Evolutionary conservation across 1,140 invertebrate genomes (phyloP), one percentile per base, ranked within the genome.

Genomic region (Nasonia longicornis): DNA sequence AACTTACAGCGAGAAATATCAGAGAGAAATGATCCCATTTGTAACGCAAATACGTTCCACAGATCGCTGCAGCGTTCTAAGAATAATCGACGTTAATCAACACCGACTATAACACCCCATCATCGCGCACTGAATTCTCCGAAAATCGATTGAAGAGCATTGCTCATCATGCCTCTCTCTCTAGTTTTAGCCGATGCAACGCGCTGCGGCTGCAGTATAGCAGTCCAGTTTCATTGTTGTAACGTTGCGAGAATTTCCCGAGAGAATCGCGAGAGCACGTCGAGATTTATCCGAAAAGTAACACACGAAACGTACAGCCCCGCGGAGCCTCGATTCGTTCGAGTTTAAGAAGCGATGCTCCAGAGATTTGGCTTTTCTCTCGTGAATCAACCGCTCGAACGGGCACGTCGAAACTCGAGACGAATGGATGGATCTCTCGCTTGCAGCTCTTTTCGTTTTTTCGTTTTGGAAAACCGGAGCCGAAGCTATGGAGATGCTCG

Each of bases 211-310:
- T 58, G 16, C 20, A 58, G 16, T 58, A 42, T 42, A 26, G 12
- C 42, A 64, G 52, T 71, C 20, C 26, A 58, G 11, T 26, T n/a
- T 7, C 6, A 58, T 63, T 72, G 31, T 72, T 52, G 45, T 78
- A 78, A 38, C 26, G 31, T 0, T 22, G 8, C 14, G 16, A 74
- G 74, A 52, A 83, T 84, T 84, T 83, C 83, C 77, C 84, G 64
- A 69, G 79, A 71, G 80, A n/a, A 38, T 77, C 70, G 29, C 78
- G 73, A 45, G 77, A 29, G 45, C 71, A 67, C 77, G 22, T 82
- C 76, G 58, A 82, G 74, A 82, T 82, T 84, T 85, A 83, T 83
- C 63, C 45, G 42, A 79, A 78, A 31, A 69, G 67, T 70, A 67
- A 70, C 64, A 31, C 64, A 67, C 11, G 26, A 16, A 69, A 42